phyloP scores from a whole-genome alignment of 2,888 invertebrate species.

The Odontomyia ornata region DNA sequence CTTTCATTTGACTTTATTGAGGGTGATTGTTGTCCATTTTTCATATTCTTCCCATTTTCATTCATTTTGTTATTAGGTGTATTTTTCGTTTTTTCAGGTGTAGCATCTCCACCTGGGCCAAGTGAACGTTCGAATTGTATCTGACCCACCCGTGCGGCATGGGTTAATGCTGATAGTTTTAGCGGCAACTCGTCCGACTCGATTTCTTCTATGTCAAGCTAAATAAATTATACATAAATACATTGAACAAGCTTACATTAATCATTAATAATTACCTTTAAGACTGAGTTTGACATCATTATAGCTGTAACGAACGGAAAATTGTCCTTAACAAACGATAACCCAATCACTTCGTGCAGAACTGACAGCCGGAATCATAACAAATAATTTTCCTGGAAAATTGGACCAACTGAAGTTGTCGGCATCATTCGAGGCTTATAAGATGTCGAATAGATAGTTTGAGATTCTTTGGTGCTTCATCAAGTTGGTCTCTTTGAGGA shows the following conservation, averaged over 20 bases:
- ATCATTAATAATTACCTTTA: slow-evolving; percentile 1
- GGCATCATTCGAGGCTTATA: no score
- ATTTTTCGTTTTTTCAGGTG: neutral
- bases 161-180: slow-evolving; percentile 35
- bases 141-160: slow-evolving; percentile 21
- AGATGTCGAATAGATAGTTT: no score
- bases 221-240: neutral
- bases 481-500: no score
- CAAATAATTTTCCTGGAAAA: no score
- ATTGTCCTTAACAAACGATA: no score
- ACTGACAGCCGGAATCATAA: neutral
- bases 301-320: neutral
- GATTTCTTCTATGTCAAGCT: slow-evolving; percentile 34
- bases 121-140: neutral
- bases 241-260: no score
- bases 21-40: neutral
- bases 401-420: no score
- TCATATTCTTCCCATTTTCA: neutral
- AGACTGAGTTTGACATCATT: slow-evolving; percentile 8
- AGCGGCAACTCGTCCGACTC: slow-evolving; percentile 34
- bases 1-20: neutral
- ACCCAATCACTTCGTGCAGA: no score
- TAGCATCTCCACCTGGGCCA: neutral
- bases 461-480: no score
- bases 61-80: neutral